Conservation (phyloP, 2,113 vertebrate species). For the Chamaea fasciata region DNA sequence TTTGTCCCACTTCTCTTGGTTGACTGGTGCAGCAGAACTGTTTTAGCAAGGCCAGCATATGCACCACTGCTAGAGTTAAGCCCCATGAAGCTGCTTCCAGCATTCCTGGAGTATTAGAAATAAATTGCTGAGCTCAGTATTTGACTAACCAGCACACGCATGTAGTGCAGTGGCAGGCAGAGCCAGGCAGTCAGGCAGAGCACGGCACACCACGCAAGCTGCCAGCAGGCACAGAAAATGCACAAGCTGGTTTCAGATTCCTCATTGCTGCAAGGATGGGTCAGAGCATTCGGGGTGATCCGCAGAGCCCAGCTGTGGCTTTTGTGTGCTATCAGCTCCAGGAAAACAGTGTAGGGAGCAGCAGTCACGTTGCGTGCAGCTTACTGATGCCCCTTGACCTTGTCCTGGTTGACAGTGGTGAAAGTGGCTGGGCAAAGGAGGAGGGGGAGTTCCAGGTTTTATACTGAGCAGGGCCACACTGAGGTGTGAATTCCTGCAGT, state of each 20-base stretch:
- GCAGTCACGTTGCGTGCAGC: not conserved
- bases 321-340: not conserved
- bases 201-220: fast-evolving
- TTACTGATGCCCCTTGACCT: not conserved
- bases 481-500: not conserved
- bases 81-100: not conserved
- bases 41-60: not conserved
- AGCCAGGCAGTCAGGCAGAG: not conserved
- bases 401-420: not conserved
- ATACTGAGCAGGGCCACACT: not conserved
- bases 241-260: not conserved
- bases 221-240: not conserved
- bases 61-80: not conserved
- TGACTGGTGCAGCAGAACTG: fast-evolving
- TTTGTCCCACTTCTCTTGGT: not conserved
- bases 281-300: not conserved
- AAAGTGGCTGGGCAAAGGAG: not conserved
- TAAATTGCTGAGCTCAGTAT: not conserved
- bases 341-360: not conserved
- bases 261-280: not conserved
- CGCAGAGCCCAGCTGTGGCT: not conserved
- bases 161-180: not conserved
- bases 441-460: not conserved
- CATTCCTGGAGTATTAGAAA: not conserved
- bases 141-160: not conserved